phyloP scores from a whole-genome alignment of 2,888 invertebrate species.

The Mactromeris polynyma region DNA sequence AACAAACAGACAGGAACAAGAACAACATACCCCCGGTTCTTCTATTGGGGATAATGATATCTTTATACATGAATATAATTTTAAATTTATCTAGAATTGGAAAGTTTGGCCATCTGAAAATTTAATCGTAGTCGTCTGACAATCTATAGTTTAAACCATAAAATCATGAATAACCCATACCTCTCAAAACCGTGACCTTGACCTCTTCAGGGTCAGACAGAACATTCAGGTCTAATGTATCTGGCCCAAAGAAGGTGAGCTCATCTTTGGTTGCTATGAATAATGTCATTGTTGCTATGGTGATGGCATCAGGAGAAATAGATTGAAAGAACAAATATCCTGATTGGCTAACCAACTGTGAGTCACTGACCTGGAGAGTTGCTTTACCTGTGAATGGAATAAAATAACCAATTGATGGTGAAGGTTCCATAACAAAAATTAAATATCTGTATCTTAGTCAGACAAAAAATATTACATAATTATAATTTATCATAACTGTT shows the following conservation, averaged over 20 bases:
- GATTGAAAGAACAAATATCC: slow-evolving; percentile 68
- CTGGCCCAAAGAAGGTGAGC: slow-evolving; percentile 64
- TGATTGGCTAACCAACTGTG: slow-evolving; percentile 71
- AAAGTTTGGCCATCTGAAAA: too few species aligned
- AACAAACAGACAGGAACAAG: too few species aligned
- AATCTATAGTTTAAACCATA: too few species aligned
- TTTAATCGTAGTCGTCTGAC: too few species aligned
- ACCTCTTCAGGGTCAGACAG: slow-evolving; percentile 55
- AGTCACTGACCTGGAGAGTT: slow-evolving; percentile 73
- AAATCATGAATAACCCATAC: slow-evolving; percentile 51
- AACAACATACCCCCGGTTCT: too few species aligned
- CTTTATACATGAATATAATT: too few species aligned
- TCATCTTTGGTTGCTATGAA: slow-evolving; percentile 70
- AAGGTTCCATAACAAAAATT: not conserved
- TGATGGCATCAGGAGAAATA: slow-evolving; percentile 60
- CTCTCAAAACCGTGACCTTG: slow-evolving; percentile 73
- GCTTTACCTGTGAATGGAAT: slow-evolving; percentile 65
- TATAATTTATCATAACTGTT: too few species aligned
- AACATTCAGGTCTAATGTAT: slow-evolving; percentile 73
- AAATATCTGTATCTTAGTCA: not conserved
- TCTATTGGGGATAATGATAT: too few species aligned
- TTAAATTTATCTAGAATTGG: too few species aligned
- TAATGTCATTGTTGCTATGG: slow-evolving; percentile 66
- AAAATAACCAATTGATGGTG: not conserved
- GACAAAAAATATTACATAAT: not conserved